A percentile compares a stretch with the other conserved stretches of the same genome.
Conservation (phyloP, 2,113 vertebrate genomes). For the Actenoides lindsayi region DNA sequence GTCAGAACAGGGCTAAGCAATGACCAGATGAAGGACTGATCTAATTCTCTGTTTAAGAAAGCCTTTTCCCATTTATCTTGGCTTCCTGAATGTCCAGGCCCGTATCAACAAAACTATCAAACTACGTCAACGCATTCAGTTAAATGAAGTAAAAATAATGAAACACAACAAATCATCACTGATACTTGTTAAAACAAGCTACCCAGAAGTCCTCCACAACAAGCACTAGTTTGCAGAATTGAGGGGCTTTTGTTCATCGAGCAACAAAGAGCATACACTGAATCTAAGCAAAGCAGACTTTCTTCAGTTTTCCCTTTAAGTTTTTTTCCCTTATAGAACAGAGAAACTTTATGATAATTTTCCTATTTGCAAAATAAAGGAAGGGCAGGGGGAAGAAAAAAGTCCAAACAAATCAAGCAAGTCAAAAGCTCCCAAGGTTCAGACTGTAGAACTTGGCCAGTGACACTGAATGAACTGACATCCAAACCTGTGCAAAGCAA, state of each 20-base stretch:
- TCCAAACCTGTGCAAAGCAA: neutral
- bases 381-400: neutral
- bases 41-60: neutral
- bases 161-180: neutral
- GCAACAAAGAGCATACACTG: neutral
- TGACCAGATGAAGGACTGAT: neutral
- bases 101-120: neutral
- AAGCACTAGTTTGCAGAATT: neutral
- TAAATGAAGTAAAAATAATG: neutral
- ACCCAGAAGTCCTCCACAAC: neutral
- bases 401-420: neutral
- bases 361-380: neutral
- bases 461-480: neutral
- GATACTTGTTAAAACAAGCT: neutral
- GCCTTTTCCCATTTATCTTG: neutral
- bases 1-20: neutral
- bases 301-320: neutral
- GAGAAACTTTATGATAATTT: neutral
- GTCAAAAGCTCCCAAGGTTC: neutral
- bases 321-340: neutral
- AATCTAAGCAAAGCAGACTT: neutral
- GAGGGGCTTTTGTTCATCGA: neutral
- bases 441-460: neutral
- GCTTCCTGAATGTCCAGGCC: neutral
- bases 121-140: neutral